Evolutionary conservation across 2,888 invertebrate genomes (phyloP), one percentile per base, ranked within the genome.

Genomic region (Rotaria sp.): DNA sequence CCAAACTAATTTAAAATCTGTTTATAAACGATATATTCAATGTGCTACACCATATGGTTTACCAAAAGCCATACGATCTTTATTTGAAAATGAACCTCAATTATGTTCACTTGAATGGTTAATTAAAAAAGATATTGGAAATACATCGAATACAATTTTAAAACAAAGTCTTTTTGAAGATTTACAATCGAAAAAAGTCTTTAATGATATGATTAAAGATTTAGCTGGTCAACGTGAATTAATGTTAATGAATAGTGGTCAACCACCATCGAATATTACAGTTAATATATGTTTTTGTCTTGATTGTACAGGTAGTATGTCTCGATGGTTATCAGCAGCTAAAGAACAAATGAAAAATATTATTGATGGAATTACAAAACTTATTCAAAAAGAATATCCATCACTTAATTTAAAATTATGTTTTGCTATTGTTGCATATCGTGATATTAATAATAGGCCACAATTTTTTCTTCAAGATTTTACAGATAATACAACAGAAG

Each of bases 291-390:
- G 75, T 41, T 75, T 75, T 41, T 75, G 75, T 75, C 41, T 75
- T 2, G 75, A 75, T 41, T 75, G 75, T 75, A 75, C 75, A 10
- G 75, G 75, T 24, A 75, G 75, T 75, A 75, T 75, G 75, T 38
- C 41, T 11, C 38, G 75, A 18, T 75, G 75, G 75, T 26, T 75
- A 24, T 5, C 38, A 38, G 24, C 24, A 41, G 41, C 26, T 26
- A 75, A 75, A 75, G 41, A 41, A 41, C 38, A 75, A 26, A 75
- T 75, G 75, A 41, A 38, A 75, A 26, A 7, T 5, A 75, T 75
- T 35, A 75, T 75, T 24, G 26, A 41, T 24, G 41, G 11, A 2
- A 75, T 75, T 8, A 38, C 5, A 7, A 21, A 75, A 21, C 21
- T 10, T 24, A 41, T 75, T 41, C 1, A 38, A 41, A 26, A 26